Conservation (phyloP, 2,888 invertebrate genomes). For the Steinernema hermaphroditum region DNA sequence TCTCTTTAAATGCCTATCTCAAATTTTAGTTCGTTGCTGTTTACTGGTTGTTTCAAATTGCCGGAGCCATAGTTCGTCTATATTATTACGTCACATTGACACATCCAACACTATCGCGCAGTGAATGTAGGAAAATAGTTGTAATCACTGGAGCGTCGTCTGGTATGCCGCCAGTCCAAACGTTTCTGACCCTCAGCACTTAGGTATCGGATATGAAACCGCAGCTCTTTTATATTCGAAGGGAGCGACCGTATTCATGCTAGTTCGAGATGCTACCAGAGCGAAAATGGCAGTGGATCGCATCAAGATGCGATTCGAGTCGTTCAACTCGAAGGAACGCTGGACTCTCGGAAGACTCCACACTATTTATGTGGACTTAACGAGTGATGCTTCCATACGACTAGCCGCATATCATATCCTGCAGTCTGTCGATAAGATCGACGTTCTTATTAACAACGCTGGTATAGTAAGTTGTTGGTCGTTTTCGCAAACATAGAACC, state of each 20-base stretch:
- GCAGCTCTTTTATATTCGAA: conserved; percentile 1
- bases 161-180: neutral
- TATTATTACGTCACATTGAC: neutral
- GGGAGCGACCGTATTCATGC: conserved; percentile 23
- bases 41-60: neutral
- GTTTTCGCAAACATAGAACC: neutral
- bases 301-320: neutral
- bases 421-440: neutral
- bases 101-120: neutral
- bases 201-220: conserved; percentile 28
- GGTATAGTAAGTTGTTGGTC: conserved; percentile 7
- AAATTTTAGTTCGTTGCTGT: no score
- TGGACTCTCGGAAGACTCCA: neutral
- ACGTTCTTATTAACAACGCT: conserved; percentile 33
- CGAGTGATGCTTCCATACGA: neutral
- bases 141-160: conserved; percentile 25
- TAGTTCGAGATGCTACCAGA: conserved; percentile 7
- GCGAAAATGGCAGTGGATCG: neutral
- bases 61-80: neutral
- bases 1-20: no score
- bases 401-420: conserved; percentile 9
- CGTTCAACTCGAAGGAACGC: neutral
- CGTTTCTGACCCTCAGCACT: no score
- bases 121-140: neutral
- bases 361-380: neutral